Percentiles rank a stretch among this genome's conserved stretches.
phyloP scores from a whole-genome alignment of 2,797 vertebrate genomes.

The Sebastes cheni region DNA sequence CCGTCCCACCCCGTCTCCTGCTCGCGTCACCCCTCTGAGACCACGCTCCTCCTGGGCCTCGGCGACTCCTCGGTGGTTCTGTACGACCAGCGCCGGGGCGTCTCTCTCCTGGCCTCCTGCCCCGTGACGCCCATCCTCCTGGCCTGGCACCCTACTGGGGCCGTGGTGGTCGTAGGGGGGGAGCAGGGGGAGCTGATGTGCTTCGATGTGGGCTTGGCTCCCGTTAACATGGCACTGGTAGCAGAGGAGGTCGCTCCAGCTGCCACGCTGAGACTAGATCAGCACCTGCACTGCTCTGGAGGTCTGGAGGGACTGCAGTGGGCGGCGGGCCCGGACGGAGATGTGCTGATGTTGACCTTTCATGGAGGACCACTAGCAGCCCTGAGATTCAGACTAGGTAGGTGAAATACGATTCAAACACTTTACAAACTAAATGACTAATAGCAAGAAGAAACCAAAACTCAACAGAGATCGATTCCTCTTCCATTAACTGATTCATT shows the following conservation, averaged over 20 bases:
- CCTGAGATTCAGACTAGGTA: slow-evolving; percentile 90
- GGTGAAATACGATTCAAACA: slow-evolving; percentile 37
- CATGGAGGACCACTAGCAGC: slow-evolving; percentile 89
- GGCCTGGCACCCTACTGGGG: slow-evolving; percentile 90
- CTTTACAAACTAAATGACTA: neutral
- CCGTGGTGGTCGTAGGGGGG: slow-evolving; percentile 84
- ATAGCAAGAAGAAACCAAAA: neutral
- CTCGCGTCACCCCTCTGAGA: slow-evolving; percentile 84
- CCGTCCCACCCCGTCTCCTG: slow-evolving; percentile 86
- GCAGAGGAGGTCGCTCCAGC: slow-evolving; percentile 84
- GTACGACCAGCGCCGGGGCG: slow-evolving; percentile 83
- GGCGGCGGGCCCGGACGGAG: slow-evolving; percentile 73
- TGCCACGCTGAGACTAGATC: slow-evolving; percentile 84
- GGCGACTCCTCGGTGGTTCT: slow-evolving; percentile 90
- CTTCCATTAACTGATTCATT: neutral
- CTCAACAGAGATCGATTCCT: neutral
- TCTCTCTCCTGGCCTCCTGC: slow-evolving; percentile 83
- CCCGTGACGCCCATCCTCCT: slow-evolving; percentile 84
- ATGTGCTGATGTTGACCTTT: slow-evolving; percentile 87
- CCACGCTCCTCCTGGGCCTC: slow-evolving; percentile 88
- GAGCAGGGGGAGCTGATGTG: slow-evolving; percentile 91
- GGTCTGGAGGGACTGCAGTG: slow-evolving; percentile 88
- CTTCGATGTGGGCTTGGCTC: slow-evolving; percentile 90
- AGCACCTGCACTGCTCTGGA: slow-evolving; percentile 82
- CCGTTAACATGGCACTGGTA: slow-evolving; percentile 86